These are phyloP conservation scores for Agriopis aurantiaria DNA, from an alignment of 2,888 invertebrate species.

Conservation along the genomic window DNA sequence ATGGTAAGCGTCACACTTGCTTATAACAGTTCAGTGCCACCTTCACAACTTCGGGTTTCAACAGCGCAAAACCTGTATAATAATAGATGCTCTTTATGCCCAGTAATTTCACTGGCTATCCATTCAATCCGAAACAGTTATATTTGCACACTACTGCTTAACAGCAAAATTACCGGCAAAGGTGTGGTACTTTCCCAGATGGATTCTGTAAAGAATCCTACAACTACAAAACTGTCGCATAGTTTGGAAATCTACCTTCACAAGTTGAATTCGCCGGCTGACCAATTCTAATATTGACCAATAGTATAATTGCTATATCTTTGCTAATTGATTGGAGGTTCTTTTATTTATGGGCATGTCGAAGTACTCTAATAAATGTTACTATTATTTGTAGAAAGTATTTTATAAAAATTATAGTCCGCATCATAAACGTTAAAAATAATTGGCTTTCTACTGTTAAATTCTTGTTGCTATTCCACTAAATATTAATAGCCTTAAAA, in stretches of 20 bases:
- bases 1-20: too few relatives aligned
- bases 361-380: constrained; percentile 33
- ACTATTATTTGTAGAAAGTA: constrained; percentile 32
- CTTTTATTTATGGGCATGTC: constrained; percentile 43
- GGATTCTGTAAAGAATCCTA: too few relatives aligned
- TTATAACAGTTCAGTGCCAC: too few relatives aligned
- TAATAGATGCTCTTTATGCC: too few relatives aligned
- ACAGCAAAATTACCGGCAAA: too few relatives aligned
- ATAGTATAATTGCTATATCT: constrained; percentile 45
- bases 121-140: too few relatives aligned
- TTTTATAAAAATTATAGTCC: constrained; percentile 11
- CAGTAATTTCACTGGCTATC: too few relatives aligned
- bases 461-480: neutral
- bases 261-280: neutral
- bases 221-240: neutral
- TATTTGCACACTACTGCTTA: too few relatives aligned
- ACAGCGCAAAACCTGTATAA: too few relatives aligned
- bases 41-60: too few relatives aligned
- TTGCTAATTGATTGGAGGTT: constrained; percentile 42
- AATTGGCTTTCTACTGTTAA: constrained; percentile 9
- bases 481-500: neutral
- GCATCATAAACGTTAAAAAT: neutral
- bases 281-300: constrained; percentile 40
- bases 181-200: too few relatives aligned
- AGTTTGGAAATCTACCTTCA: constrained; percentile 13